phyloP scores from a whole-genome alignment of 2,888 invertebrate species.

The Rotaria magnacalcarata region DNA sequence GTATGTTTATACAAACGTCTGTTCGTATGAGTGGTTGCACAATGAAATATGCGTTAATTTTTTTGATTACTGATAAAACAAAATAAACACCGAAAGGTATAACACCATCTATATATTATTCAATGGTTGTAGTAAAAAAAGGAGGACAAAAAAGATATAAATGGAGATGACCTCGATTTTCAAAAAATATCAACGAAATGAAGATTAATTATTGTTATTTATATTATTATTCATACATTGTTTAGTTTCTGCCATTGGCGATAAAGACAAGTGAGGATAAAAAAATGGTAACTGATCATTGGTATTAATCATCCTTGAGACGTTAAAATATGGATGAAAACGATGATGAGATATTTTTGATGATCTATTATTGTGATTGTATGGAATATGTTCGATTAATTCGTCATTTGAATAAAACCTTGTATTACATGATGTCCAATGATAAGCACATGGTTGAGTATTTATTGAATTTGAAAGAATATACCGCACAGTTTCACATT shows the following conservation, averaged over 20 bases:
- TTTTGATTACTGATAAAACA: neutral
- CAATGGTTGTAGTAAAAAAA: neutral
- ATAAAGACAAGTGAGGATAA: neutral
- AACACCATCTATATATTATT: neutral
- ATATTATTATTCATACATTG: neutral
- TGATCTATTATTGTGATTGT: slow-evolving; percentile 75
- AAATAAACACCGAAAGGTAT: neutral
- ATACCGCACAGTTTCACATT: neutral
- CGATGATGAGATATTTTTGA: slow-evolving; percentile 60
- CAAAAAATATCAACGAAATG: neutral
- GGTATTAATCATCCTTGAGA: slow-evolving; percentile 54
- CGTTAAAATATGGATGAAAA: slow-evolving; percentile 83
- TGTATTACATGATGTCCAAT: slow-evolving; percentile 90
- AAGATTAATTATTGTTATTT: neutral
- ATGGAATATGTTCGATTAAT: slow-evolving; percentile 80
- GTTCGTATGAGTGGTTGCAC: neutral
- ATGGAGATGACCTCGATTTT: neutral
- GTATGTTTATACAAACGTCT: slow-evolving; percentile 10
- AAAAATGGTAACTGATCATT: slow-evolving; percentile 14
- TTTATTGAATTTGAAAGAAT: neutral
- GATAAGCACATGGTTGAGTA: slow-evolving; percentile 68
- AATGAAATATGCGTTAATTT: slow-evolving; percentile 19
- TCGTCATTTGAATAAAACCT: slow-evolving; percentile 86
- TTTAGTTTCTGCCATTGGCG: neutral
- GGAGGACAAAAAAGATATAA: neutral